Evolutionary conservation across 2,113 vertebrate genomes (phyloP).

Genomic region (Calyptomena viridis): DNA sequence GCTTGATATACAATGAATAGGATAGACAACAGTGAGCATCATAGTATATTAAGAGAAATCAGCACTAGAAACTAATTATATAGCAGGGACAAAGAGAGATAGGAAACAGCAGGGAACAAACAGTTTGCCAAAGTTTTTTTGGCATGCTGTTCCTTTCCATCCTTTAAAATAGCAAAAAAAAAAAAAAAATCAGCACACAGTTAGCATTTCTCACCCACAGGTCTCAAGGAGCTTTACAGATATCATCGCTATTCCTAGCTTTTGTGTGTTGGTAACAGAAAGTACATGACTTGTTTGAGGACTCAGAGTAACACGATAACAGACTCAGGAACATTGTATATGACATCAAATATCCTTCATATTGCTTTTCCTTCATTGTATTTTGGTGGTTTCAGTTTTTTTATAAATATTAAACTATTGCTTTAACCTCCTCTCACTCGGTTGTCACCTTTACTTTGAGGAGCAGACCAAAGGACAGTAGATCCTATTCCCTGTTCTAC

Average conservation of each 20-base stretch:
- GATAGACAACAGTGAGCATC: background rate
- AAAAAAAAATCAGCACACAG: background rate
- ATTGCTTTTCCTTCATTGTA: background rate
- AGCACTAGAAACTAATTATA: conserved; percentile 6
- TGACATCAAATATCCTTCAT: background rate
- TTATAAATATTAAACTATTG: background rate
- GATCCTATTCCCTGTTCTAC: background rate
- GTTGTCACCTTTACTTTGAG: background rate
- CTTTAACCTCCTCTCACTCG: background rate
- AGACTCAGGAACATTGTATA: background rate
- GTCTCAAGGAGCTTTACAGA: background rate
- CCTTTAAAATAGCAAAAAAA: background rate
- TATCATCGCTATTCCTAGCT: background rate
- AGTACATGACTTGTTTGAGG: background rate
- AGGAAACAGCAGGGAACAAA: background rate
- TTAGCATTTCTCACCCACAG: background rate
- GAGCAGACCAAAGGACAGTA: background rate
- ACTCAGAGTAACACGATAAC: background rate
- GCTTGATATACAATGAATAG: background rate
- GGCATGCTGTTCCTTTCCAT: background rate
- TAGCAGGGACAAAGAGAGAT: background rate
- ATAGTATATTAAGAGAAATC: background rate
- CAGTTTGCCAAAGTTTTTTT: background rate
- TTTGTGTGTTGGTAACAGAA: background rate
- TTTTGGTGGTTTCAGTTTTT: background rate